Conservation (phyloP, 2,888 invertebrate species). For the Hemicrepidius hirtus region DNA sequence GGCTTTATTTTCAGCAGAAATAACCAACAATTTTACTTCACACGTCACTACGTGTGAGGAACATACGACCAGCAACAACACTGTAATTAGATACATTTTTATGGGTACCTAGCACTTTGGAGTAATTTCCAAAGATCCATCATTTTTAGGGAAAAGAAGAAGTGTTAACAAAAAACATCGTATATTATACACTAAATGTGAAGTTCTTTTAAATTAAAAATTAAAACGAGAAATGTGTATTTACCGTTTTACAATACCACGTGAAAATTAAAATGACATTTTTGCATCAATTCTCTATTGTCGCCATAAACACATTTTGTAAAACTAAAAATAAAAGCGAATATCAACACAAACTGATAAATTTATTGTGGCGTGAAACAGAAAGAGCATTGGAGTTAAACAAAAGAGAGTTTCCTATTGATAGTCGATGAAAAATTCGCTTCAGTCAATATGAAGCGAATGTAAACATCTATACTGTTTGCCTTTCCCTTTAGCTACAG, state of each 20-base stretch:
- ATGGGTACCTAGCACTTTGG: too few relatives aligned
- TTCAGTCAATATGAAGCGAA: conserved; percentile 28
- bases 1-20: conserved; percentile 23
- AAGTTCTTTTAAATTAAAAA: background rate
- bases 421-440: conserved; percentile 22
- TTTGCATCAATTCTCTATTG: background rate
- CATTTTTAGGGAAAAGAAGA: too few relatives aligned
- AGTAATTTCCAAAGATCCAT: too few relatives aligned
- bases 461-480: conserved; percentile 50
- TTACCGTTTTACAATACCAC: background rate
- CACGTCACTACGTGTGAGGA: too few relatives aligned
- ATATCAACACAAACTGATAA: conserved; percentile 1
- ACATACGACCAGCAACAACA: background rate
- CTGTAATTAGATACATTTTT: too few relatives aligned
- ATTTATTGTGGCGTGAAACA: background rate
- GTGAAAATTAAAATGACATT: background rate
- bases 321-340: background rate
- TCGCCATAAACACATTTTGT: background rate
- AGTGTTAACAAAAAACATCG: too few relatives aligned
- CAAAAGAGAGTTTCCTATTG: conserved; percentile 5
- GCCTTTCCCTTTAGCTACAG: conserved; percentile 50
- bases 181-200: too few relatives aligned
- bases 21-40: conserved; percentile 10
- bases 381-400: background rate
- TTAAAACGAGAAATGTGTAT: background rate